Base-by-base conservation (phyloP, 2,113 vertebrate species). In the Prunella fulvescens region DNA sequence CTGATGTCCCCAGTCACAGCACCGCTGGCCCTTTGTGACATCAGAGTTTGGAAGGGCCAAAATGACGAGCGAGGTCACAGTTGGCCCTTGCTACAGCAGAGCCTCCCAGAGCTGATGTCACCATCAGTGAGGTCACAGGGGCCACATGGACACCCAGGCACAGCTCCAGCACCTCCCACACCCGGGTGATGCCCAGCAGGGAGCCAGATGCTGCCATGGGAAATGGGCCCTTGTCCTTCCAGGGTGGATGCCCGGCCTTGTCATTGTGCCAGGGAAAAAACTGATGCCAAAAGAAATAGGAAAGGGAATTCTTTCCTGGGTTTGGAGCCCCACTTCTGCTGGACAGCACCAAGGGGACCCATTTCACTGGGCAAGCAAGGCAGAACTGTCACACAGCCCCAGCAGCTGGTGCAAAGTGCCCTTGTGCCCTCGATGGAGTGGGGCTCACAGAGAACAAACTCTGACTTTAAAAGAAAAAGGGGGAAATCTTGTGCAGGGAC, bases 121-220 rank as follows among this genome's bases (percentile, higher is more conserved):
- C 16, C 47, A 6, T n/a, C n/a, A n/a, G 20, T 15, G 33, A 25
- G 20, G 16, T 66, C 33, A 4, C 26, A 10, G 40, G 14, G 26
- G 20, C 33, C 50, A 66, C 61, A 9, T 0, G 25, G 33, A 24
- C 61, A 24, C 19, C 22, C 26, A 35, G 33, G 7, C 26, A 9
- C 77, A 24, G 20, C 40, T 66, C 12, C 6, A 1, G 15, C 12
- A 3, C 19, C 50, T 80, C 16, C 33, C 6, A 0, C 48, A 6
- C 25, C 50, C 50, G 51, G 6, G 8, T 3, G 1, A 25, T 31
- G 61, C 26, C 15, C 33, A 31, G 10, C 20, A 15, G 40, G 33
- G 26, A 39, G 10, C 16, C 12, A 24, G 33, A 10, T 10, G 5
- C 6, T 37, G 26, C 19, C 8, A 15, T 47, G 42, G 20, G 26